Conservation (phyloP, 2,888 invertebrate genomes). For the Atethmia centrago region DNA sequence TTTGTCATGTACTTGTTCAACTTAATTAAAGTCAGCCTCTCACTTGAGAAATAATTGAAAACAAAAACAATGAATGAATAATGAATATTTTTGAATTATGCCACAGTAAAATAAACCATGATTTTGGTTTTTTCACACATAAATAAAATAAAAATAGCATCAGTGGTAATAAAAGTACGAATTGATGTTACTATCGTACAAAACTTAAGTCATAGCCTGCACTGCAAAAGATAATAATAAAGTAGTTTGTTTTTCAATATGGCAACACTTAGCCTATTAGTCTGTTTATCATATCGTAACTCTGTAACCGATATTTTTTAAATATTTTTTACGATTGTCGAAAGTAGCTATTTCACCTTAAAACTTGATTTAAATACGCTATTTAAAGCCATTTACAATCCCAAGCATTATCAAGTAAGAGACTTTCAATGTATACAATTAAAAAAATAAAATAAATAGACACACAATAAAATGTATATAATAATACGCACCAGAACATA, state of each 20-base stretch:
- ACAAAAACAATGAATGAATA: background rate
- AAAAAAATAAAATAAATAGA: conserved; percentile 69
- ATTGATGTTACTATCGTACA: background rate
- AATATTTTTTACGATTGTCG: too few relatives aligned
- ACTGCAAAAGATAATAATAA: background rate
- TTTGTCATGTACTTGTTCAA: conserved; percentile 68
- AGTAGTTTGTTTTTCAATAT: background rate
- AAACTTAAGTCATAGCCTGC: background rate
- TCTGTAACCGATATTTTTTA: background rate
- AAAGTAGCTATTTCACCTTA: too few relatives aligned
- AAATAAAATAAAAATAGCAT: background rate
- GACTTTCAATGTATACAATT: conserved; percentile 45
- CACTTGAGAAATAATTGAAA: conserved; percentile 48
- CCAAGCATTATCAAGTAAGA: conserved; percentile 53
- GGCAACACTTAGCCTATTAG: too few relatives aligned
- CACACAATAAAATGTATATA: conserved; percentile 63
- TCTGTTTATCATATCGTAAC: background rate
- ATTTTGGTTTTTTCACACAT: background rate
- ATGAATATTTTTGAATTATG: background rate
- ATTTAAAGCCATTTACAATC: background rate
- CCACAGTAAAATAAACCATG: background rate
- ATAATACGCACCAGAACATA: conserved; percentile 67
- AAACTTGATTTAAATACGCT: background rate
- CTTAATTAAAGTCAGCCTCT: conserved; percentile 54
- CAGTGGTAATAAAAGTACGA: background rate